phyloP scores from a whole-genome alignment of 2,888 invertebrate genomes.

The Lasioglossum malachurum region DNA sequence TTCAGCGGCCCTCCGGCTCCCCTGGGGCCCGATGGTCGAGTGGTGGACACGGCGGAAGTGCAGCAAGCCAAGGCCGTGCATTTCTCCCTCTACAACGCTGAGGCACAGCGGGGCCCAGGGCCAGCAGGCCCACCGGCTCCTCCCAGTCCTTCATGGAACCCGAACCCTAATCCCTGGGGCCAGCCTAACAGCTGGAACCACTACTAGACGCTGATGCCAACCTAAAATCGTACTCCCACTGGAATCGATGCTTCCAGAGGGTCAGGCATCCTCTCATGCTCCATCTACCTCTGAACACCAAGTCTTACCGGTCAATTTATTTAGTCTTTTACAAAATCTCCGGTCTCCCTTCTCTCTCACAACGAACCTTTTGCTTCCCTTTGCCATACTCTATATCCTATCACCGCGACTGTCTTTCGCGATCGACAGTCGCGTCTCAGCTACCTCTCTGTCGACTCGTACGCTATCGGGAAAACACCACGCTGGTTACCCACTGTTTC shows the following conservation, averaged over 20 bases:
- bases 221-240: constrained; percentile 10
- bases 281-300: constrained; percentile 60
- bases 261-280: neutral
- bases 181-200: constrained; percentile 67
- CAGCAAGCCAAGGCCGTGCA: constrained; percentile 83
- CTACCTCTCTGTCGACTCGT: constrained; percentile 36
- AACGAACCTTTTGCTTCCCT: neutral
- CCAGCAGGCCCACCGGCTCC: constrained; percentile 69
- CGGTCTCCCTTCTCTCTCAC: neutral
- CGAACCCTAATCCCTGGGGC: constrained; percentile 58
- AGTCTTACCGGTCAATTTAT: constrained; percentile 34
- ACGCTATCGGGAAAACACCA: constrained; percentile 1
- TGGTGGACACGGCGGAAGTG: constrained; percentile 84
- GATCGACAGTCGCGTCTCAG: constrained; percentile 19
- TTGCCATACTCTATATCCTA: neutral
- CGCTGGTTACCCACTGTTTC: neutral
- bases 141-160: constrained; percentile 71
- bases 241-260: constrained; percentile 19
- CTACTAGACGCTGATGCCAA: constrained; percentile 45
- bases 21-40: constrained; percentile 82
- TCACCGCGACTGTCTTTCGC: neutral
- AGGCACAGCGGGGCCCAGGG: constrained; percentile 71
- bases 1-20: constrained; percentile 83
- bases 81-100: constrained; percentile 81
- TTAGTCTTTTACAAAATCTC: constrained; percentile 1